phyloP scores from a whole-genome alignment of 2,113 vertebrate genomes.

The Psilopogon haemacephalus region DNA sequence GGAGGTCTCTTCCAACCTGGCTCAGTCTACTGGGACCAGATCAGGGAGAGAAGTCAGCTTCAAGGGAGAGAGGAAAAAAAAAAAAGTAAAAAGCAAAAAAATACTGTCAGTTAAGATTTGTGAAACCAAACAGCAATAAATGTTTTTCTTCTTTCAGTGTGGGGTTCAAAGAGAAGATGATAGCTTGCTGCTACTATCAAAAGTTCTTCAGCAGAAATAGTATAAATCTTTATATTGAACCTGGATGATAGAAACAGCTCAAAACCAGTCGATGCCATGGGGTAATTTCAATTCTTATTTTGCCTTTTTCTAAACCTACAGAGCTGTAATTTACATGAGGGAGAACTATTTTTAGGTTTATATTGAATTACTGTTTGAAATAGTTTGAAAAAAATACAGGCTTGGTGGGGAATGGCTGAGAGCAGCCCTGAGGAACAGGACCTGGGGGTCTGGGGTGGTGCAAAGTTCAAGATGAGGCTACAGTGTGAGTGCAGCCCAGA shows the following conservation, averaged over 20 bases:
- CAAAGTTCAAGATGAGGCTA: no score
- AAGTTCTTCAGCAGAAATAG: not conserved
- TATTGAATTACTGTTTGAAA: no score
- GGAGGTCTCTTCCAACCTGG: no score
- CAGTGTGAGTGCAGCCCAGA: no score
- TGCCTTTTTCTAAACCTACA: not conserved
- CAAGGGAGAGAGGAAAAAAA: not conserved
- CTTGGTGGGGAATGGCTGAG: no score
- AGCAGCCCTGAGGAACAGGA: no score
- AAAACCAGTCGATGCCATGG: not conserved
- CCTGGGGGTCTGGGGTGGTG: no score
- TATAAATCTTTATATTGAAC: not conserved
- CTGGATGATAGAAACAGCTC: not conserved
- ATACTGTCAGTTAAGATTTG: not conserved
- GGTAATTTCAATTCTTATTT: not conserved
- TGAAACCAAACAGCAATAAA: not conserved
- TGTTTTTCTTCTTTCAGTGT: not conserved
- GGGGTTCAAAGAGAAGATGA: not conserved
- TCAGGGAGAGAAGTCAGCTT: not conserved
- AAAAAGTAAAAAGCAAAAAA: not conserved
- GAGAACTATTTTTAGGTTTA: not conserved
- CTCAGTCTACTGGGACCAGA: not conserved
- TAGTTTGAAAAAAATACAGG: no score
- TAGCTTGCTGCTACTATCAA: not conserved
- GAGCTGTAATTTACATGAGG: not conserved